These are phyloP conservation scores for Lycia hirtaria DNA, from an alignment of 2,888 invertebrate genomes.

Conservation along the genomic window DNA sequence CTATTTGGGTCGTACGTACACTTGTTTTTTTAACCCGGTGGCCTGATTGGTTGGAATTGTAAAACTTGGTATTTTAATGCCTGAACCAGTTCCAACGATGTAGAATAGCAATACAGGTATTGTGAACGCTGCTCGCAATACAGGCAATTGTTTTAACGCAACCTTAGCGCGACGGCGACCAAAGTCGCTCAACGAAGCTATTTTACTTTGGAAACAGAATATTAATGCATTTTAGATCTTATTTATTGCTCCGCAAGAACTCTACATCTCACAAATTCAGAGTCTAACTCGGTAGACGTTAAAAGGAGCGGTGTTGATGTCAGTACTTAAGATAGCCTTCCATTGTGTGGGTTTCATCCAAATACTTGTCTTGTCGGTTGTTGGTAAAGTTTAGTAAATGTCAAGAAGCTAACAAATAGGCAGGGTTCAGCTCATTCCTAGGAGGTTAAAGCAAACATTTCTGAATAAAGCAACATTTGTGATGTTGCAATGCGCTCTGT, in stretches of 20 bases:
- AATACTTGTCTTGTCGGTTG: constrained; percentile 1
- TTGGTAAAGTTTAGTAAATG: constrained; percentile 14
- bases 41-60: constrained; percentile 21
- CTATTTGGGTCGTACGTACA: constrained; percentile 22
- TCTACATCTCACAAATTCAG: not conserved
- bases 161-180: constrained; percentile 21
- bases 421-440: constrained; percentile 7
- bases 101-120: constrained; percentile 3
- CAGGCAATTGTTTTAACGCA: constrained; percentile 21
- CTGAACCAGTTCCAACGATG: constrained; percentile 20
- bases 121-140: constrained; percentile 8
- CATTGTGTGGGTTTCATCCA: constrained; percentile 7
- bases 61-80: constrained; percentile 22
- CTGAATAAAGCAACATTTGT: constrained; percentile 6
- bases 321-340: constrained; percentile 7
- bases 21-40: constrained; percentile 27
- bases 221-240: constrained; percentile 6
- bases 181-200: not conserved
- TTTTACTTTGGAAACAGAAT: constrained; percentile 3
- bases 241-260: not conserved
- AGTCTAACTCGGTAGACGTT: not conserved
- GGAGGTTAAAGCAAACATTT: constrained; percentile 8
- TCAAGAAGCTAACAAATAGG: constrained; percentile 17
- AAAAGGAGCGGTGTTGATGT: constrained; percentile 14
- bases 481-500: constrained; percentile 13